These are phyloP conservation scores for Acrocephalus arundinaceus DNA, from an alignment of 2,113 vertebrate genomes.

Conservation along the genomic window DNA sequence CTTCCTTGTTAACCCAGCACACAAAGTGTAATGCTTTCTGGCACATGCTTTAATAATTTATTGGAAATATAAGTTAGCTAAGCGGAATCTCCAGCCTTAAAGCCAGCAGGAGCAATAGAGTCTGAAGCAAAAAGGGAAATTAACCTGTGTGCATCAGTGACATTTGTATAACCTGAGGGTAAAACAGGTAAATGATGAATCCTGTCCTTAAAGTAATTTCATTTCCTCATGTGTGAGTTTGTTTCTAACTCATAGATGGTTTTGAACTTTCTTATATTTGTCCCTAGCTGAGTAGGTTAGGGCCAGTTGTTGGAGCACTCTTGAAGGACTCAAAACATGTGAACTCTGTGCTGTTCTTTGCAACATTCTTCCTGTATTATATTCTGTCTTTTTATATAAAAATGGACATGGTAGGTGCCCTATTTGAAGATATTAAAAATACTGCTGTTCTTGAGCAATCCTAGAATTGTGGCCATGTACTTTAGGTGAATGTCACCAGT, in stretches of 20 bases:
- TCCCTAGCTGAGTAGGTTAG: neutral
- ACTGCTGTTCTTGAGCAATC: neutral
- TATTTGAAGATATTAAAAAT: neutral
- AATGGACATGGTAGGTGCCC: neutral
- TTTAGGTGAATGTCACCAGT: neutral
- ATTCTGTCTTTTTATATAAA: neutral
- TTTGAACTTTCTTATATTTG: neutral
- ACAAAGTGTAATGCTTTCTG: constrained; percentile 25
- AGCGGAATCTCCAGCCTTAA: neutral
- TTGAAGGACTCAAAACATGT: neutral
- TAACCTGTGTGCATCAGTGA: neutral
- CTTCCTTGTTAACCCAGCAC: constrained; percentile 31
- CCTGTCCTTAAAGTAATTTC: neutral
- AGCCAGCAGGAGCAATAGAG: neutral
- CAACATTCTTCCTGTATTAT: neutral
- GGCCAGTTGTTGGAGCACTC: neutral
- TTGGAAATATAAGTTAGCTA: constrained; percentile 34
- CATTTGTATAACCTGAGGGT: constrained; percentile 17
- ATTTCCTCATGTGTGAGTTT: neutral
- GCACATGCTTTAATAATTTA: constrained; percentile 49
- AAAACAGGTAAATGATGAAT: neutral
- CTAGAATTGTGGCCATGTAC: neutral
- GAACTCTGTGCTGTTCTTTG: neutral
- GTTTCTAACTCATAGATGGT: neutral
- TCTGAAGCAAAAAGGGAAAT: neutral